Evolutionary conservation across 2,888 invertebrate genomes (phyloP), one percentile per base, ranked within the genome.

Genomic region (Aspidiotus rigidus): DNA sequence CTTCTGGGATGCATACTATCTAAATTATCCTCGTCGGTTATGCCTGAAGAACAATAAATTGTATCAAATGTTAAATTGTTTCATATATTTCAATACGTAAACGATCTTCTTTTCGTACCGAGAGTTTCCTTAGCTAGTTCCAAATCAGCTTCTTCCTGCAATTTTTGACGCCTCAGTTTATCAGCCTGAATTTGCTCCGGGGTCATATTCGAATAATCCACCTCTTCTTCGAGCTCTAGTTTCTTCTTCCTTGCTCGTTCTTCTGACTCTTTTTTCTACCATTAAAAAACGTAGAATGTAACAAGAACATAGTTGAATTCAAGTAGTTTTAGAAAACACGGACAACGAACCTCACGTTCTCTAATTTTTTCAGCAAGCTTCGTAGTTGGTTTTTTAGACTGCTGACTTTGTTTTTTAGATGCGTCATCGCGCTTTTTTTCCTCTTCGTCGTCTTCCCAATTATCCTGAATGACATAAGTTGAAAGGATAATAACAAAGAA

Each of bases 391-490:
- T 88, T 88, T 59, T 85, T 77, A 75, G 85, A 84, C 16, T 83
- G 84, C 72, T 83, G 80, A 64, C 76, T 77, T 1, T 79, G 76
- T 74, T 83, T 82, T 72, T 85, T 84, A 76, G 82, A 83, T 76
- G 87, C 86, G 73, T 87, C 87, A 75, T 86, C 86, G 76, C 87
- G 88, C 76, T 87, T 87, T 75, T 89, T 87, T 75, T 91, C 91
- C 76, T 86, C 86, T 74, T 90, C 88, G 57, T 89, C 91, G 80
- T 93, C 93, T 78, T 95, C 94, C 95, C 95, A 95, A 79, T 88
- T 92, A 77, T 94, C 94, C 93, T 94, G 79, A 11, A 75, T 73
- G 59, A 66, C 70, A 17, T 28, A 42, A 15, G 55, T 41, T 5
- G 28, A 28, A 41, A 11, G 15, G 44, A 60, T 8, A 53, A 56